Base-by-base conservation (phyloP, 37 sponge, comb jelly and placozoan species). In the Amphimedon queenslandica region DNA sequence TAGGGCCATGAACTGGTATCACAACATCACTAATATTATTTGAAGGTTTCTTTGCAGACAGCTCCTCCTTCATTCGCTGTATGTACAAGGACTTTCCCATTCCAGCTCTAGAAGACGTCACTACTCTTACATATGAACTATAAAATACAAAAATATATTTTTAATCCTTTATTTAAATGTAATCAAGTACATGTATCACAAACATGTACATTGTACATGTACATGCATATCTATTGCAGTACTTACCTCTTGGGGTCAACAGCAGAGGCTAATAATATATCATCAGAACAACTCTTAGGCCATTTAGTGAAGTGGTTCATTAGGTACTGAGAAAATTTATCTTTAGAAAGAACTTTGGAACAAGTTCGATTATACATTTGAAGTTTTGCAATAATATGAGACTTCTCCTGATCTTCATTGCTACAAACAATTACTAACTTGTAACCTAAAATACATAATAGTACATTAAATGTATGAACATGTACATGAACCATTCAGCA, bases 21-120 rank as follows among this genome's bases (percentile, higher is more conserved):
- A 66, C 40, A 27, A 55, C 35, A 18, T 47, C 51, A 51, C 42
- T 75, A 27, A 18, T 0, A 58, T 20, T 2, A 31, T 38, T 2
- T 37, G 33, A 3, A 3, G 28, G 37, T n/a, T 35, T 8, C 51
- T 2, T 56, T n/a, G 27, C 16, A 24, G 30, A 21, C 8, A 79
- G 34, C 11, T 25, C 10, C 25, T 90, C 82, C 18, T 67, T 77
- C 68, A 85, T 57, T 35, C 81, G 56, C 21, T 32, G 16, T 21
- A 90, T 71, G 68, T 65, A 90, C 23, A 85, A 60, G 21, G 87
- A 72, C 67, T 90, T 90, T 3, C 91, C 91, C 86, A 90, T 84
- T 31, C 91, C 91, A 31, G 91, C 63, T 31, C 75, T 66, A 10
- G 31, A 16, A 34, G 87, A 90, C 2, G 75, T 53, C 10, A 90